A percentile compares a stretch with the other conserved stretches of the same genome.
These are phyloP conservation scores for Dryas iulia DNA, from an alignment of 1,140 invertebrate species.

Conservation along the genomic window DNA sequence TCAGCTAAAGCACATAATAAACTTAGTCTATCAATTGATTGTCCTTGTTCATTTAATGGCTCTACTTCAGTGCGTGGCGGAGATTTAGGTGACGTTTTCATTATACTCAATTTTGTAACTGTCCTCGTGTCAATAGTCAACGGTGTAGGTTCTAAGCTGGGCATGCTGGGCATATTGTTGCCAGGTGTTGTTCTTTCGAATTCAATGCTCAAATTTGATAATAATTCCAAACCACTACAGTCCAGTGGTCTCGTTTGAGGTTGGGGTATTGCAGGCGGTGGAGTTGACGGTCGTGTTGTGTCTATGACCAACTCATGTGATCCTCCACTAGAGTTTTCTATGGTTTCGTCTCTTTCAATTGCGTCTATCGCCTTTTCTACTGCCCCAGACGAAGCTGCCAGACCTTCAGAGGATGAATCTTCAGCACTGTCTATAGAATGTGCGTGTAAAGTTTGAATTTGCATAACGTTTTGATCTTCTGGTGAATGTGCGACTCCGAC, in stretches of 20 bases:
- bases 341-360: conserved; percentile 65
- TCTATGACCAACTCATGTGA: conserved; percentile 70
- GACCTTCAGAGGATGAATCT: conserved; percentile 61
- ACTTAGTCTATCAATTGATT: conserved; percentile 86
- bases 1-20: conserved; percentile 92
- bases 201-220: conserved; percentile 90
- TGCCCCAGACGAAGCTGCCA: conserved; percentile 47
- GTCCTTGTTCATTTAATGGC: conserved; percentile 47
- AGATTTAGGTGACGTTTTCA: conserved; percentile 76
- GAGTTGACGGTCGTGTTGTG: conserved; percentile 53
- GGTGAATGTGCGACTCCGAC: conserved; percentile 70
- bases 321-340: conserved; percentile 61
- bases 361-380: conserved; percentile 71
- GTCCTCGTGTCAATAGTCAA: conserved; percentile 66
- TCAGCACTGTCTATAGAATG: conserved; percentile 60
- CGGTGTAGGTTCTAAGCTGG: conserved; percentile 51
- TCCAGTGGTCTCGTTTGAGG: conserved; percentile 76
- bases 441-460: conserved; percentile 48
- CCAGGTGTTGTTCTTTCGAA: conserved; percentile 81
- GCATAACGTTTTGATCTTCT: conserved; percentile 49
- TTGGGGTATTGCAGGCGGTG: conserved; percentile 33
- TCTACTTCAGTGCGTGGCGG: conserved; percentile 53
- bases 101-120: conserved; percentile 61
- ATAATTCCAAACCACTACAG: conserved; percentile 88
- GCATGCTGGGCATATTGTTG: conserved; percentile 44